Conservation (phyloP, 2,797 vertebrate genomes). For the Chelon auratus region DNA sequence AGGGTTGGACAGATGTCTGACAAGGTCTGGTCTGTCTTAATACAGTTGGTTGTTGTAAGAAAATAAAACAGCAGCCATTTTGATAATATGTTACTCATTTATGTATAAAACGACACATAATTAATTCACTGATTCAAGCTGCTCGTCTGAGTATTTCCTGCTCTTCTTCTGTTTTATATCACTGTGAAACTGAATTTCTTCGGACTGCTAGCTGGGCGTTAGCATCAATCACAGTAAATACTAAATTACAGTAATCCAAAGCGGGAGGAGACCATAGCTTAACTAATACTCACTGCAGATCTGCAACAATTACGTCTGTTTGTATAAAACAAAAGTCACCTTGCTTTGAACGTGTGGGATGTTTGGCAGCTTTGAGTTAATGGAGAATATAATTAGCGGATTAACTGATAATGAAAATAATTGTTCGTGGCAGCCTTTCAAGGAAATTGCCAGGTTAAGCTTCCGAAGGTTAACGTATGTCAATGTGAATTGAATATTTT, state of each 20-base stretch:
- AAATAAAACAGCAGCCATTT: constrained; percentile 2
- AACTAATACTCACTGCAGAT: background rate
- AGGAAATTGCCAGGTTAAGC: background rate
- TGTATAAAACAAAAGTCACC: no score
- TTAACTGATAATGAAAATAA: background rate
- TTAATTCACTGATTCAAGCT: background rate
- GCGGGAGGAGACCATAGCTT: background rate
- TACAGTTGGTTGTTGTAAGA: background rate
- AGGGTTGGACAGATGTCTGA: constrained; percentile 19
- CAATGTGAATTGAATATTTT: background rate
- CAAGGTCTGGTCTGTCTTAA: background rate
- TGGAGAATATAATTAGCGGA: background rate
- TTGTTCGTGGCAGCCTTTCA: background rate
- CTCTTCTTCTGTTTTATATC: background rate
- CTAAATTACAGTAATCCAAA: no score
- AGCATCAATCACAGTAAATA: no score
- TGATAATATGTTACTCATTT: background rate
- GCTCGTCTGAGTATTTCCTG: background rate
- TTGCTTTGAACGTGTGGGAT: no score
- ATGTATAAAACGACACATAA: background rate
- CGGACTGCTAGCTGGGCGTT: background rate
- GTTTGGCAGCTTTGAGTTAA: background rate
- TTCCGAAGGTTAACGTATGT: background rate
- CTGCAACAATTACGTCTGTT: background rate
- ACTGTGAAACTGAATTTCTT: background rate